A percentile compares a stretch with the other conserved stretches of the same genome.
phyloP scores from a whole-genome alignment of 2,888 invertebrate species.

The Dryococelus australis region DNA sequence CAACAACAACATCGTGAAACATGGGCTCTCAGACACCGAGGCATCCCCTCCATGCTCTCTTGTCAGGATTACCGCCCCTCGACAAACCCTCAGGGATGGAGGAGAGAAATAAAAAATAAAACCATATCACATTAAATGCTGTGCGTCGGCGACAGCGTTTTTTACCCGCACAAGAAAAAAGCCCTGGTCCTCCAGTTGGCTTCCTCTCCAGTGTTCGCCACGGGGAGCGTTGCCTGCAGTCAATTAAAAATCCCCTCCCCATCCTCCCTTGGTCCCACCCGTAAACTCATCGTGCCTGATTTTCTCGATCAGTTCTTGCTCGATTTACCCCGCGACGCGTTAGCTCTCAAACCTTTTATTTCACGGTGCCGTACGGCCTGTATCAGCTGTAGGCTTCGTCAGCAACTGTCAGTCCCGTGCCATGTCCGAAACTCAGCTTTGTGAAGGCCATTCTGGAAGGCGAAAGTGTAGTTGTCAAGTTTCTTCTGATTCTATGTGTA shows the following conservation, averaged over 20 bases:
- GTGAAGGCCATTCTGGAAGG: too few species aligned
- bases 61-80: conserved; percentile 1
- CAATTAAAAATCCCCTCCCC: background rate
- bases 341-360: too few species aligned
- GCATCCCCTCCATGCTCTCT: background rate
- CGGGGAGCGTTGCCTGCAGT: background rate
- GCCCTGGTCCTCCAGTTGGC: background rate
- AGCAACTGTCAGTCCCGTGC: too few species aligned
- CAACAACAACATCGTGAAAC: background rate
- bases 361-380: too few species aligned
- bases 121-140: background rate
- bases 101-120: background rate
- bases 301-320: background rate
- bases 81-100: background rate
- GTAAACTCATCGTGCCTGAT: background rate
- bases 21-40: background rate
- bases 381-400: too few species aligned
- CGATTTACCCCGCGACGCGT: background rate
- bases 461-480: too few species aligned
- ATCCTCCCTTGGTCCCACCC: background rate
- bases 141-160: background rate
- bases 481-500: too few species aligned
- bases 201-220: background rate
- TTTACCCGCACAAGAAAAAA: background rate
- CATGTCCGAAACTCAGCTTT: too few species aligned